Conservation (phyloP, 1,140 invertebrate genomes). For the Cherax quadricarinatus region DNA sequence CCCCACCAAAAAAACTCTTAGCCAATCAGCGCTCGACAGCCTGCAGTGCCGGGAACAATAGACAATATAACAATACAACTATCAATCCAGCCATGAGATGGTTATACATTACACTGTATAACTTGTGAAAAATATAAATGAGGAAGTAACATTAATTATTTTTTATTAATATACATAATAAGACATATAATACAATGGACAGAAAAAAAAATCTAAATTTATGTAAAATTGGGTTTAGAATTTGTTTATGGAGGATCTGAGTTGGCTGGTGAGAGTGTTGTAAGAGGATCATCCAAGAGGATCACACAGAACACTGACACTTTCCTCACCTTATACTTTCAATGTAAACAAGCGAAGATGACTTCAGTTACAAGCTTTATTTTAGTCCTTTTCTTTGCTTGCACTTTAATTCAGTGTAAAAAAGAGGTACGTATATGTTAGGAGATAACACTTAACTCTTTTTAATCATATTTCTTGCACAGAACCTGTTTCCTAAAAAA, state of each 20-base stretch:
- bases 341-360: constrained; percentile 64
- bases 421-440: constrained; percentile 45
- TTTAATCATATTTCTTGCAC: background rate
- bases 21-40: constrained; percentile 49
- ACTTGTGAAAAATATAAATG: no score
- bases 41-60: constrained; percentile 24
- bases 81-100: background rate
- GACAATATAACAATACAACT: constrained; percentile 2
- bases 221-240: background rate
- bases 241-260: no score
- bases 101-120: background rate
- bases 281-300: background rate
- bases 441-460: no score
- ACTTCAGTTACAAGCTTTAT: background rate
- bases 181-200: background rate
- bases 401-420: constrained; percentile 25
- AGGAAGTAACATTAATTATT: background rate
- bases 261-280: no score
- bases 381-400: background rate
- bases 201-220: background rate
- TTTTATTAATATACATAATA: background rate
- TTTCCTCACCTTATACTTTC: background rate
- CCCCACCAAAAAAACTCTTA: no score
- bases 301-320: background rate
- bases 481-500: background rate